phyloP scores from a whole-genome alignment of 2,888 invertebrate species.

The Drosophila mercatorum region DNA sequence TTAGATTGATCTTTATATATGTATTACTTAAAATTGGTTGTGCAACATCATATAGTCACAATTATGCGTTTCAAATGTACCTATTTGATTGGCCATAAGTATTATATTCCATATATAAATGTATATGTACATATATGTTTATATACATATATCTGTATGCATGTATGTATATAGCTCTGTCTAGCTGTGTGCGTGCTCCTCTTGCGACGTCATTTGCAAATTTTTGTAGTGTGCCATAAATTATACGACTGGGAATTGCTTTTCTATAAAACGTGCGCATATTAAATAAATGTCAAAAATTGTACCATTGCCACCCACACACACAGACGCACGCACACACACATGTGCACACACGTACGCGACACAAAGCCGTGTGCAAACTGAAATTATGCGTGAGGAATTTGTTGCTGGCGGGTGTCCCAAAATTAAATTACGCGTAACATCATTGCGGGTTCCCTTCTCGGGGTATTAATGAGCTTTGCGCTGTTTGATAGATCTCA shows the following conservation, averaged over 20 bases:
- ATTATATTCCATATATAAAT: background rate
- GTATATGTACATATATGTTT: background rate
- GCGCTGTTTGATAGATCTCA: slow-evolving; percentile 63
- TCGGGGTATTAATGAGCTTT: slow-evolving; percentile 76
- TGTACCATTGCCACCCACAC: slow-evolving; percentile 47
- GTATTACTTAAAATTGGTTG: too few species aligned
- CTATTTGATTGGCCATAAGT: background rate
- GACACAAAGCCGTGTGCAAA: slow-evolving; percentile 40
- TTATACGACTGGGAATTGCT: slow-evolving; percentile 80
- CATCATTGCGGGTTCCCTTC: slow-evolving; percentile 70
- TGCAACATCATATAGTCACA: too few species aligned
- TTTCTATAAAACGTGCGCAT: slow-evolving; percentile 81
- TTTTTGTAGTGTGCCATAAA: slow-evolving; percentile 81
- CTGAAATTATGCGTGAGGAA: slow-evolving; percentile 69
- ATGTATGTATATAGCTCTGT: slow-evolving; percentile 7
- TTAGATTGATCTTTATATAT: too few species aligned
- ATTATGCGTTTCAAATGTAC: background rate
- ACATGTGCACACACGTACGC: slow-evolving; percentile 22
- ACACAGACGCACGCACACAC: slow-evolving; percentile 16
- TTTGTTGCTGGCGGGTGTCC: slow-evolving; percentile 57
- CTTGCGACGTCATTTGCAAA: slow-evolving; percentile 68
- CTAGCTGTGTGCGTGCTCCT: slow-evolving; percentile 25
- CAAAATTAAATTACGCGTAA: slow-evolving; percentile 80
- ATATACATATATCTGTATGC: background rate
- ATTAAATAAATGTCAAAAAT: slow-evolving; percentile 81